Conservation (phyloP, 2,113 vertebrate species). For the Trachemys scripta region DNA sequence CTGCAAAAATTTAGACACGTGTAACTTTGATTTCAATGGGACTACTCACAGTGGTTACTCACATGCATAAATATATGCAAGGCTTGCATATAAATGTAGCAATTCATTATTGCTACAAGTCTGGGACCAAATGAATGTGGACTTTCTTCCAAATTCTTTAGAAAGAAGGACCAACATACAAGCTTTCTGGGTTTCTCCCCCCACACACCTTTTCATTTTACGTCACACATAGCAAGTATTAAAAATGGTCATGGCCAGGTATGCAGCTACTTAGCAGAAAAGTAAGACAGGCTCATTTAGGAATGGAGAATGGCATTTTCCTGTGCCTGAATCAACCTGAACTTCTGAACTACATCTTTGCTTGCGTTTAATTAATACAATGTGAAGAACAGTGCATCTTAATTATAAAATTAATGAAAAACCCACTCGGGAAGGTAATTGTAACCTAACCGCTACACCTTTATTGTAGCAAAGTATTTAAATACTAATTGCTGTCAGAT, state of each 20-base stretch:
- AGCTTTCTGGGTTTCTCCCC: background rate
- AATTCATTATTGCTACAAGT: background rate
- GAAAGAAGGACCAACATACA: background rate
- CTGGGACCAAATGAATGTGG: background rate
- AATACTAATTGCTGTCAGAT: background rate
- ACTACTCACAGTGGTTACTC: background rate
- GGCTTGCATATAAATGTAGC: accelerated
- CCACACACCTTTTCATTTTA: background rate
- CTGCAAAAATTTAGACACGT: background rate
- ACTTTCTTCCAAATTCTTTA: background rate
- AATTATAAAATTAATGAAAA: background rate
- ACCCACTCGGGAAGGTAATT: background rate
- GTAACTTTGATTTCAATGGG: background rate
- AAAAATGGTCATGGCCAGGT: background rate
- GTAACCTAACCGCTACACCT: background rate
- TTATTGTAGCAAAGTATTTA: background rate
- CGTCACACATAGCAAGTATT: background rate
- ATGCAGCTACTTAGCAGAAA: background rate
- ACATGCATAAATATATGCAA: background rate
- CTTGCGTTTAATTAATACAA: background rate
- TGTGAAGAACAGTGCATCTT: background rate
- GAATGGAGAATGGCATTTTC: background rate
- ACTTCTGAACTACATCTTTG: background rate
- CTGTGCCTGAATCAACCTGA: background rate
- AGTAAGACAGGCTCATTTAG: background rate